Conservation (phyloP, 2,113 vertebrate genomes). For the Gymnarchus niloticus region DNA sequence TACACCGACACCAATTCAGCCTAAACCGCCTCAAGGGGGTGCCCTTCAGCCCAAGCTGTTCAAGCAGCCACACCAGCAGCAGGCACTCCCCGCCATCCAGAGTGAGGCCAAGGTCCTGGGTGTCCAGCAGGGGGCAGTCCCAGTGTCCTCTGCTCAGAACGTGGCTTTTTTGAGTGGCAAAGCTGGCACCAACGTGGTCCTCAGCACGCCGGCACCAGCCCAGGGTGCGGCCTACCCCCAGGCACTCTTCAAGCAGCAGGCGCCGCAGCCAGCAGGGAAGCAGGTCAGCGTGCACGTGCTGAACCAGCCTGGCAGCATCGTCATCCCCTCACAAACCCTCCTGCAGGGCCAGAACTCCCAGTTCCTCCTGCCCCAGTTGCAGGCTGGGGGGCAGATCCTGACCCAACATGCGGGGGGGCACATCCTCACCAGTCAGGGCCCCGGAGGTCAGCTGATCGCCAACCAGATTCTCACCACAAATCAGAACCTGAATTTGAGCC, state of each 20-base stretch:
- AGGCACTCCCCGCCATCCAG: slow-evolving; percentile 57
- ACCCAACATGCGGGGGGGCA: slow-evolving; percentile 71
- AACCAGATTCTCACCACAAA: slow-evolving; percentile 89
- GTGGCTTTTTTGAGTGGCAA: slow-evolving; percentile 85
- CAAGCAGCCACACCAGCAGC: slow-evolving; percentile 38
- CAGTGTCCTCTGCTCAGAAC: slow-evolving; percentile 74
- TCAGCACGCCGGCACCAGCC: slow-evolving; percentile 68
- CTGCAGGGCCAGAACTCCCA: slow-evolving; percentile 83
- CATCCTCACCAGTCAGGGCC: slow-evolving; percentile 79
- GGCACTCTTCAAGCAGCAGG: slow-evolving; percentile 70
- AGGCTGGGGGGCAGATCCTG: slow-evolving; percentile 79
- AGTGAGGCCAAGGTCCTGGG: slow-evolving; percentile 71
- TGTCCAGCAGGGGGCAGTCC: slow-evolving; percentile 69
- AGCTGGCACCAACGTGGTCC: slow-evolving; percentile 75
- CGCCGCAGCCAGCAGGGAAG: slow-evolving; percentile 70
- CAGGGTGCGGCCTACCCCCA: slow-evolving; percentile 70
- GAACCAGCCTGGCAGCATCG: slow-evolving; percentile 87
- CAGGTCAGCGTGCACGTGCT: slow-evolving; percentile 86
- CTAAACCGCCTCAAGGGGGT: slow-evolving; percentile 78
- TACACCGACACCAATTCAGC: slow-evolving; percentile 92
- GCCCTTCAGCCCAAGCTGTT: slow-evolving; percentile 83
- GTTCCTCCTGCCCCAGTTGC: slow-evolving; percentile 81
- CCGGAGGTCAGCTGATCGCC: slow-evolving; percentile 76
- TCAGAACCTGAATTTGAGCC: slow-evolving; percentile 86
- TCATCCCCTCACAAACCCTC: slow-evolving; percentile 85